phyloP scores from a whole-genome alignment of 2,797 vertebrate species.

The Gobio occitaniae region DNA sequence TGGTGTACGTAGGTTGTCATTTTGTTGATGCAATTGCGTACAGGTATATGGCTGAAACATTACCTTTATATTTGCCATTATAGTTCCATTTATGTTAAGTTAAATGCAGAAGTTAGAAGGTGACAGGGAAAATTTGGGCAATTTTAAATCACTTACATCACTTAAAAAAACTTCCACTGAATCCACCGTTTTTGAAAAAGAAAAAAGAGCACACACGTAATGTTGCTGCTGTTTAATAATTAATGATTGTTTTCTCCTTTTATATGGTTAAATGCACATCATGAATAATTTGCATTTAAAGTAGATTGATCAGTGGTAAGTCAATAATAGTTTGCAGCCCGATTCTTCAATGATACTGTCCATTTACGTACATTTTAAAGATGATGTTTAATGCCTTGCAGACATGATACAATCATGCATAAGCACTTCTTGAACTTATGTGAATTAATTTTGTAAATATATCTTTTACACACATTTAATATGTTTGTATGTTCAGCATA shows the following conservation, averaged over 20 bases:
- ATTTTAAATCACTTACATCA: no score
- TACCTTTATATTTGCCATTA: not conserved
- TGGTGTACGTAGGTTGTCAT: slow-evolving; percentile 19
- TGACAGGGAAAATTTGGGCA: not conserved
- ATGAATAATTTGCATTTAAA: no score
- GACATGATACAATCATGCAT: not conserved
- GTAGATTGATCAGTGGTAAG: not conserved
- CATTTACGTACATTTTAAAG: not conserved
- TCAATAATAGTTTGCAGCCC: not conserved
- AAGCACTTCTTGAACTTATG: not conserved
- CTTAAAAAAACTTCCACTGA: no score
- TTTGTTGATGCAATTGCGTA: not conserved
- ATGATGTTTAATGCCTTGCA: not conserved
- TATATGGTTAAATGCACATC: no score
- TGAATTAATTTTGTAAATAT: not conserved
- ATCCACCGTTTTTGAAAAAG: no score
- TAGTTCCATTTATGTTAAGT: not conserved
- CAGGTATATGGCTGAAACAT: not conserved
- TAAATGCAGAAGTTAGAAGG: not conserved
- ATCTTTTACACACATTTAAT: not conserved
- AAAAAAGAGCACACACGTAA: no score
- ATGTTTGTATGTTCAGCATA: no score
- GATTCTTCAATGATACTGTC: not conserved
- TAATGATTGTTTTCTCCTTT: no score
- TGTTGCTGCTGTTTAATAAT: no score